phyloP scores from a whole-genome alignment of 37 sponge, comb jelly and placozoan species.

The Eunapius fragilis region DNA sequence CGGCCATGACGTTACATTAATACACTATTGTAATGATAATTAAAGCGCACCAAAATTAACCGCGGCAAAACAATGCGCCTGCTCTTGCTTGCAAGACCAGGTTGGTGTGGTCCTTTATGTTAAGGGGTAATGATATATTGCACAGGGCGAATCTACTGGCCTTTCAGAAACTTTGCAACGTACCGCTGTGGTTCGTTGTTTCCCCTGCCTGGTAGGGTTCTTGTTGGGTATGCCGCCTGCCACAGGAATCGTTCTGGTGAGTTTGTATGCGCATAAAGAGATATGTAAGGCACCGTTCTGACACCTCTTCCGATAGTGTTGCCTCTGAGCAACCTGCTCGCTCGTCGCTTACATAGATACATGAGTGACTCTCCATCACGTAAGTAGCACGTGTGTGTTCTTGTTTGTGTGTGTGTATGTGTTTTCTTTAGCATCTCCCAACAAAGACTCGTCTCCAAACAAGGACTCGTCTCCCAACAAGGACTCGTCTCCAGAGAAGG shows the following conservation, averaged over 20 bases:
- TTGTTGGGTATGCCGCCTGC: not conserved
- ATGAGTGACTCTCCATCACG: not conserved
- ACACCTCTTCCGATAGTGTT: not conserved
- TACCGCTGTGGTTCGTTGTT: not conserved
- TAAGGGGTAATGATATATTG: not conserved
- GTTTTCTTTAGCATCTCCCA: not conserved
- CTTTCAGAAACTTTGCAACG: not conserved
- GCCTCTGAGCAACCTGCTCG: not conserved
- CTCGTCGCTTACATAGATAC: not conserved
- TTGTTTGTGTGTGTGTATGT: not conserved
- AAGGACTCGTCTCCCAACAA: conserved; percentile 9
- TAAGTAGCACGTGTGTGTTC: not conserved
- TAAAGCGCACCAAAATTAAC: not conserved
- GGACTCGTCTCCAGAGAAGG: conserved; percentile 27
- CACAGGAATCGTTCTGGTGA: not conserved
- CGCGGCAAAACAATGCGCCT: not conserved
- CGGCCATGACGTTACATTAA: not conserved
- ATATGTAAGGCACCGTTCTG: not conserved
- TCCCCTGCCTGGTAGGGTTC: not conserved
- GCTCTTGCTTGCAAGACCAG: not conserved
- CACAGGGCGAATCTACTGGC: not conserved
- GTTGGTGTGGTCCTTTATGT: not conserved
- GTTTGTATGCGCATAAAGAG: not conserved
- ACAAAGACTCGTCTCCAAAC: not conserved
- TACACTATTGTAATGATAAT: not conserved